Conservation (phyloP, 2,797 vertebrate genomes). For the Selene dorsalis region DNA sequence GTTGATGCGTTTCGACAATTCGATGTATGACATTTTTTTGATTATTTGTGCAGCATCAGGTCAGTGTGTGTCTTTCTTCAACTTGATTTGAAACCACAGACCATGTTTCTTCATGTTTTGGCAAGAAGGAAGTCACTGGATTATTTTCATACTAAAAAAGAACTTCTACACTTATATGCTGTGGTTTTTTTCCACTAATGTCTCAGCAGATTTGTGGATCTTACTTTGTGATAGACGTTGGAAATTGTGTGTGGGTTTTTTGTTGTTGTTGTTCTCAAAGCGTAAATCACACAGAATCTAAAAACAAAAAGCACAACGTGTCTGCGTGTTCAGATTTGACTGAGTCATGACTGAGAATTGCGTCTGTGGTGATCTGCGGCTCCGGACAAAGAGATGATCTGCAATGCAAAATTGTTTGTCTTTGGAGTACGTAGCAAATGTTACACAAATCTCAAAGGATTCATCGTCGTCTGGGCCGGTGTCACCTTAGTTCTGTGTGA, state of each 20-base stretch:
- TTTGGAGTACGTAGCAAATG: conserved; percentile 6
- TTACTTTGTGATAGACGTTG: neutral
- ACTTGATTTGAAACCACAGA: neutral
- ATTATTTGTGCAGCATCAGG: neutral
- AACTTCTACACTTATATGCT: neutral
- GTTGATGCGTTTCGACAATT: too few species aligned
- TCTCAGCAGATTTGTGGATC: neutral
- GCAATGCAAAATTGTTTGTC: conserved; percentile 6
- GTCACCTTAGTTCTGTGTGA: conserved; percentile 53
- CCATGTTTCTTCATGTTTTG: neutral
- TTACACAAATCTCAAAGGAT: conserved; percentile 37
- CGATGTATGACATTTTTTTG: too few species aligned
- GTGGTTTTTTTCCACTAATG: neutral
- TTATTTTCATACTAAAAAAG: neutral
- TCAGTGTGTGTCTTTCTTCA: neutral
- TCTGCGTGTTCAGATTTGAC: neutral
- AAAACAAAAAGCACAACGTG: neutral
- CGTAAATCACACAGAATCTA: neutral
- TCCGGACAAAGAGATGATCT: neutral
- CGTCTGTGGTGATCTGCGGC: neutral
- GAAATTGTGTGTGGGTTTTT: neutral
- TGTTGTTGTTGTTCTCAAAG: neutral
- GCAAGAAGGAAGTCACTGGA: too few species aligned
- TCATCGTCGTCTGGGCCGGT: conserved; percentile 47
- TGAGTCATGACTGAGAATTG: neutral